These are phyloP conservation scores for Temnothorax rugatulus DNA, from an alignment of 2,888 invertebrate species.

Conservation along the genomic window DNA sequence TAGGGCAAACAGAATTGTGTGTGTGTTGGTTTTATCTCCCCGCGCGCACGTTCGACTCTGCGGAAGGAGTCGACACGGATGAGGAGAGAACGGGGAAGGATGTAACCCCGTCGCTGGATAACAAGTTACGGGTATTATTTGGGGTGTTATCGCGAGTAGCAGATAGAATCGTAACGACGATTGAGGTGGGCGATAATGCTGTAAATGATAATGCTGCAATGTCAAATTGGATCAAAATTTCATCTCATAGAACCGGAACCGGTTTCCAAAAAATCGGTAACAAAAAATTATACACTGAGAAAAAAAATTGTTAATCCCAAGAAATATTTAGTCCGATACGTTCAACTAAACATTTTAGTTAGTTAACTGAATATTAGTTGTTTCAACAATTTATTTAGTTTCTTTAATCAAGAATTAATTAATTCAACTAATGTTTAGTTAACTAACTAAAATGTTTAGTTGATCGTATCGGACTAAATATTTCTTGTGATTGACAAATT, in stretches of 20 bases:
- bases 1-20: constrained; percentile 22
- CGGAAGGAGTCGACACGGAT: constrained; percentile 21
- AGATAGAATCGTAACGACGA: background rate
- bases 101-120: constrained; percentile 21
- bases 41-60: background rate
- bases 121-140: background rate
- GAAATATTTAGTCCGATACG: no score
- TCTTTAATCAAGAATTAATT: no score
- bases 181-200: background rate
- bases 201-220: background rate
- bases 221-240: background rate
- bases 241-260: background rate
- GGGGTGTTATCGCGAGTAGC: background rate
- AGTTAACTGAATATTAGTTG: no score
- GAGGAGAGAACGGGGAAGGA: background rate
- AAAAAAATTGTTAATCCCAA: no score
- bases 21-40: constrained; percentile 28
- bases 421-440: no score
- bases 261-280: no score
- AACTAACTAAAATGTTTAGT: no score
- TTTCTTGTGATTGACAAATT: no score
- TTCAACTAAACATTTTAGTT: no score
- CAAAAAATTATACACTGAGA: no score
- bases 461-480: no score
- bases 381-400: no score